phyloP scores from a whole-genome alignment of 2,797 vertebrate genomes.

The Arctocebus calabarensis region DNA sequence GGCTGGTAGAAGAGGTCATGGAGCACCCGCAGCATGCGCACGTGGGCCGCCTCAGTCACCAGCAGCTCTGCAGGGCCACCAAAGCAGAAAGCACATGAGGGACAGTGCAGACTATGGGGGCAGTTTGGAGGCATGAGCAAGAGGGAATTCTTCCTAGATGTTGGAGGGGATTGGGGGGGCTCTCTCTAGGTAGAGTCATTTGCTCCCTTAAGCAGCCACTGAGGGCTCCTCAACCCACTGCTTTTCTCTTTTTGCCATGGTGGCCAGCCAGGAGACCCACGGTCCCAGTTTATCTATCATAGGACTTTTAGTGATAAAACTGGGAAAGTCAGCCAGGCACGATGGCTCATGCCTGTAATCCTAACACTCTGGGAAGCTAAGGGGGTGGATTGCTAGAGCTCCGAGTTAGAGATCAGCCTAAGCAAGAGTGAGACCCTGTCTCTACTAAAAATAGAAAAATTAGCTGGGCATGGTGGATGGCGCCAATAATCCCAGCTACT shows the following conservation, averaged over 20 bases:
- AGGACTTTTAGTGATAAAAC: background rate
- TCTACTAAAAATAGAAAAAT: no score
- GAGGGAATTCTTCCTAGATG: background rate
- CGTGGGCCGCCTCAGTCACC: slow-evolving; percentile 95
- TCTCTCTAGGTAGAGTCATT: background rate
- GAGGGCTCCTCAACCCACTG: background rate
- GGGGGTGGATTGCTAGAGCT: no score
- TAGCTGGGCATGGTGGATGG: no score
- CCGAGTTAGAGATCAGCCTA: no score
- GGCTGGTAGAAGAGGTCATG: slow-evolving; percentile 94
- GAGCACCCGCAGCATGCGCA: slow-evolving; percentile 94
- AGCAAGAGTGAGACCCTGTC: no score
- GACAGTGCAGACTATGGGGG: background rate
- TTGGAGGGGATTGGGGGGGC: background rate
- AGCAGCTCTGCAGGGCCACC: slow-evolving; percentile 90
- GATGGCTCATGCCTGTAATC: no score
- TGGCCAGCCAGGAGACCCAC: background rate
- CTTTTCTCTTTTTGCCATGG: background rate
- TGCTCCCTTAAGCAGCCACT: background rate
- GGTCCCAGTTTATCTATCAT: background rate
- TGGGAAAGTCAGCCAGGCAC: background rate
- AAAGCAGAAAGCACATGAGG: background rate
- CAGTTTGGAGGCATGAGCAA: background rate
- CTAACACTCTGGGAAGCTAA: no score
- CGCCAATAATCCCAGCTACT: no score